Evolutionary conservation across 2,888 invertebrate genomes (phyloP), one percentile per base, ranked within the genome.

Genomic region (Exephanes ischioxanthus): DNA sequence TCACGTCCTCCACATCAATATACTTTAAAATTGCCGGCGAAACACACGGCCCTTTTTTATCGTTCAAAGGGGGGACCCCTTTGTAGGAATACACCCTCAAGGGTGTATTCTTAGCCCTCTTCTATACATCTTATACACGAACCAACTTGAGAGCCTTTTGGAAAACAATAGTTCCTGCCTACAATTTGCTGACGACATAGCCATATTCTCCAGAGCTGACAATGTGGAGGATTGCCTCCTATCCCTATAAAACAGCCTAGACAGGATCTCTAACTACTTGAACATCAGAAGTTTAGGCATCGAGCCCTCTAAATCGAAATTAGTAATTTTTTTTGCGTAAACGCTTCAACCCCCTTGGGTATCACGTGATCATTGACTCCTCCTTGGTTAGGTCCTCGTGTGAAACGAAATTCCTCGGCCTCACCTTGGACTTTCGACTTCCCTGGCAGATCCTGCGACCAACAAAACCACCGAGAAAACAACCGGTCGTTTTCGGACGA

Each of bases 181-280:
- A 0, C 80, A 80, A 61, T 86, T 81, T 37, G 86, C 83, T 0
- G 83, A 81, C 6, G 86, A 83, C n/a, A 7, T 80, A 0, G 85
- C 22, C 0, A 66, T 85, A 5, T 53, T 63, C 48, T 67, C 70
- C 0, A 16, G 45, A 9, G 30, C 58, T 7, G 30, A 14, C 6
- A 26, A 61, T 22, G 37, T 83, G 4, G 11, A 67, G 2, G 37
- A 61, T 11, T 19, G 22, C 11, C 30, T 86, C 5, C 11, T 3
- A 6, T 70, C 75, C 0, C 48, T 83, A 2, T 80, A 86, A 55
- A 26, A 16, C 3, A 71, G 67, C 9, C 22, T 68, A 1, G 68
- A 73, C 41, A 71, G 22, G 16, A 48, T 80, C 11, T 77, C 77
- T 4, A 1, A 33, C 0, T 83, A 71, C 9, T 67, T 78, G 11